Percentiles rank a stretch among this genome's conserved stretches.
These are phyloP conservation scores for Acropora tenuis DNA, from an alignment of 64 coral and sea anemone genomes.

Conservation along the genomic window DNA sequence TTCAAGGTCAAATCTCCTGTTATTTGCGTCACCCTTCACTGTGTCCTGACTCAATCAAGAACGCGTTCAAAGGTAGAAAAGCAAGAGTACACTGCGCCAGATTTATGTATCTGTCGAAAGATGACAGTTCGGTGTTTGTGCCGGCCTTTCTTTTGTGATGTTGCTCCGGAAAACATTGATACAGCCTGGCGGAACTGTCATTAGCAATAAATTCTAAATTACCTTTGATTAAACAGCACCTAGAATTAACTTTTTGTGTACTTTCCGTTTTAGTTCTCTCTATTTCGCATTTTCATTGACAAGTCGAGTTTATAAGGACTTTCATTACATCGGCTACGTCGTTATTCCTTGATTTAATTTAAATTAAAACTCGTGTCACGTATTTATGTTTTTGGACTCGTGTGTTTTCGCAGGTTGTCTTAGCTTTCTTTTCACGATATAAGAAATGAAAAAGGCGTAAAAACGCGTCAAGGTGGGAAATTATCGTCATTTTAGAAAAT, in stretches of 20 bases:
- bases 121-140: neutral
- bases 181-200: neutral
- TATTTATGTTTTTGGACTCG: neutral
- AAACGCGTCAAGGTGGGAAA: neutral
- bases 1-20: neutral
- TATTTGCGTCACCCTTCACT: neutral
- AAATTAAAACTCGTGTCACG: neutral
- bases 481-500: neutral
- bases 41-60: neutral
- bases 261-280: neutral
- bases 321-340: neutral
- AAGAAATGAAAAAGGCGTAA: too few relatives aligned
- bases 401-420: neutral
- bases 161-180: neutral
- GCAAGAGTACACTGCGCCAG: neutral
- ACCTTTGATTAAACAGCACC: conserved; percentile 6
- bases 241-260: neutral
- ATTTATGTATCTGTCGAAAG: neutral
- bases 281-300: neutral
- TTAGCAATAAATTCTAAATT: conserved; percentile 21
- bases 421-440: neutral
- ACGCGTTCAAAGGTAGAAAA: neutral
- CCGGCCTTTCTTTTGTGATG: neutral
- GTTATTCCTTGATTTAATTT: neutral
- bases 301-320: neutral